phyloP scores from a whole-genome alignment of 2,888 invertebrate genomes.

The Flexamia atlantica region DNA sequence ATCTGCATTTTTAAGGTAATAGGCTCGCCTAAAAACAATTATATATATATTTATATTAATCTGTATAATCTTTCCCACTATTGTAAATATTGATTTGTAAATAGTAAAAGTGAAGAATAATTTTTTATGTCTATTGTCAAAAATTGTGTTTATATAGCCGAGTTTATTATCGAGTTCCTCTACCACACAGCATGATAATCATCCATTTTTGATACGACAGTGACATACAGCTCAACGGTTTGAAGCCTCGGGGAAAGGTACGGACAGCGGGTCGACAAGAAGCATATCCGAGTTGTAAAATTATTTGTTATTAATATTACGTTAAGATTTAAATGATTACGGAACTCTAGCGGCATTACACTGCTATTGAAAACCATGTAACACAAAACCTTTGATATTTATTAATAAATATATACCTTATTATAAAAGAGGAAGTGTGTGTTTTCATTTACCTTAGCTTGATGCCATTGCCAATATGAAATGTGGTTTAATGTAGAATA shows the following conservation, averaged over 20 bases:
- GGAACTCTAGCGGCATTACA: conserved; percentile 29
- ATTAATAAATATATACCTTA: conserved; percentile 56
- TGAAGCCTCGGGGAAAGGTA: background rate
- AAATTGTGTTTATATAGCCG: conserved; percentile 18
- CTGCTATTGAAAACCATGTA: conserved; percentile 53
- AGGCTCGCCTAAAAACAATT: conserved; percentile 4
- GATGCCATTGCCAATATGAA: no score
- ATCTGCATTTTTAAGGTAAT: background rate
- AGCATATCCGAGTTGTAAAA: conserved; percentile 50
- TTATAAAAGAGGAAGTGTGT: conserved; percentile 19
- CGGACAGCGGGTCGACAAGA: conserved; percentile 1
- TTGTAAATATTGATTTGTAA: conserved; percentile 32
- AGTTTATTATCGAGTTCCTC: conserved; percentile 27
- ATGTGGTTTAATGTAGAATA: no score
- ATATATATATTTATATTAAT: background rate
- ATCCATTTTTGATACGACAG: conserved; percentile 13
- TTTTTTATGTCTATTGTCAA: conserved; percentile 32
- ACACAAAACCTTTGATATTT: conserved; percentile 57
- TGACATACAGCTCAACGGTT: conserved; percentile 24
- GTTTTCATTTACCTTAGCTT: background rate
- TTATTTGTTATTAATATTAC: conserved; percentile 50
- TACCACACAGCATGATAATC: background rate
- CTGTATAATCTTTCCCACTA: conserved; percentile 10
- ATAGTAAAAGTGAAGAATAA: conserved; percentile 7
- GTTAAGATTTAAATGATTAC: conserved; percentile 37